phyloP scores from a whole-genome alignment of 2,888 invertebrate species.

The Monochamus alternatus region DNA sequence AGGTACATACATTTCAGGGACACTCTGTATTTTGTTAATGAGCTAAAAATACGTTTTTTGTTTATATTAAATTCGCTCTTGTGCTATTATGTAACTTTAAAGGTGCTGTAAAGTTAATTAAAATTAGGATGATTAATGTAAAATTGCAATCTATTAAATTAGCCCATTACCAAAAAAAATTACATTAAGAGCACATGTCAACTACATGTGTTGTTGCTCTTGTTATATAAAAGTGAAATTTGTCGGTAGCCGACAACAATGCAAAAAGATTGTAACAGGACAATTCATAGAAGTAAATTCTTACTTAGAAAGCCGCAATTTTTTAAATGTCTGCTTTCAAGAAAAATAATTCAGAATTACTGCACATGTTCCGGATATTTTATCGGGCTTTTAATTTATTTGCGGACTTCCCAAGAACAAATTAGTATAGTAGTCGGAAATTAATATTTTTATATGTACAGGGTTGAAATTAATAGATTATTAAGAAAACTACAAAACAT shows the following conservation, averaged over 20 bases:
- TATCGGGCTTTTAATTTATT: neutral
- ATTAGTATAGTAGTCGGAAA: too few relatives aligned
- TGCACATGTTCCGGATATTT: neutral
- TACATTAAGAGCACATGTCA: neutral
- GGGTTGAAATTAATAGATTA: too few relatives aligned
- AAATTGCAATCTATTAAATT: too few relatives aligned
- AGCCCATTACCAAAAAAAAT: neutral
- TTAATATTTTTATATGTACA: too few relatives aligned
- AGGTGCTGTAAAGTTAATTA: too few relatives aligned
- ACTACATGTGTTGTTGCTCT: neutral
- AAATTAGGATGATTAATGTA: too few relatives aligned
- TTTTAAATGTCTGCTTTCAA: neutral
- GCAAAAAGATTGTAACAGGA: neutral
- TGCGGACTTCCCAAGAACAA: neutral
- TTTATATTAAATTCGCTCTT: too few relatives aligned
- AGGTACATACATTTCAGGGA: too few relatives aligned
- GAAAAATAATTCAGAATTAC: neutral
- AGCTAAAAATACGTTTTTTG: too few relatives aligned
- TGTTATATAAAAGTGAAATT: neutral
- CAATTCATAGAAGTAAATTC: neutral
- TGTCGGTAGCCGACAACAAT: neutral
- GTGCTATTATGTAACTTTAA: too few relatives aligned
- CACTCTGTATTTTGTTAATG: too few relatives aligned
- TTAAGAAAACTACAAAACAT: too few relatives aligned
- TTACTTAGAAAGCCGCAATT: neutral